A percentile compares a stretch with the other conserved stretches of the same genome.
phyloP scores from a whole-genome alignment of 2,113 vertebrate genomes.

The Harpagus bidentatus region DNA sequence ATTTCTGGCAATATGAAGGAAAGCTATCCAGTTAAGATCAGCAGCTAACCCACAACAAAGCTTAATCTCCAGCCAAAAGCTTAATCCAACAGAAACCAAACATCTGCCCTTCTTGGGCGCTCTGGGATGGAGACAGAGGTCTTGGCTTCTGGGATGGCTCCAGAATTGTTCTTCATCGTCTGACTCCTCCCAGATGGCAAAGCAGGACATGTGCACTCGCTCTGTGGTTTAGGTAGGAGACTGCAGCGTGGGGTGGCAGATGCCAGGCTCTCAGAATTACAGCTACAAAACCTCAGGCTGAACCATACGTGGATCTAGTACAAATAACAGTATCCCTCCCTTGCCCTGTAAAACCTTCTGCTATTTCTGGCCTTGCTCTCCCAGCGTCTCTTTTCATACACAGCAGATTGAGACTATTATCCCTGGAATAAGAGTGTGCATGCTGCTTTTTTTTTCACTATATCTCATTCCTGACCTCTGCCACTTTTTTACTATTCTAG shows the following conservation, averaged over 20 bases:
- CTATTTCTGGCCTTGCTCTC: conserved; percentile 3
- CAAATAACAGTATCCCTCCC: not conserved
- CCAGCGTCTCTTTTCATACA: not conserved
- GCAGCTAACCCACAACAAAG: conserved; percentile 31
- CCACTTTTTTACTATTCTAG: conserved; percentile 20
- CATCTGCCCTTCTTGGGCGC: not conserved
- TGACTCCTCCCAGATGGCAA: not conserved
- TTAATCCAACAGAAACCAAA: conserved; percentile 46
- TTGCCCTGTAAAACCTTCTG: not conserved
- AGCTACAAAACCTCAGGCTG: not conserved
- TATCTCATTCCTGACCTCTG: conserved; percentile 4
- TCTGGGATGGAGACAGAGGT: not conserved
- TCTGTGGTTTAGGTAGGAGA: not conserved
- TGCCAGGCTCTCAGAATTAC: not conserved
- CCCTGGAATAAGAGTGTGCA: not conserved
- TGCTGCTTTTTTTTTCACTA: not conserved
- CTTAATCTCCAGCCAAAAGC: conserved; percentile 34
- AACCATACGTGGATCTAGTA: not conserved
- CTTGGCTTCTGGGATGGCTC: not conserved
- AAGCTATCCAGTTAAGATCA: conserved; percentile 18
- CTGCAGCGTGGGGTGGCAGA: not conserved
- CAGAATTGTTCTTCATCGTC: not conserved
- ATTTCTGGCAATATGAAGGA: conserved; percentile 3
- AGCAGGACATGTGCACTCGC: not conserved
- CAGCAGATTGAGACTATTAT: conserved; percentile 13